A percentile compares a stretch with the other conserved stretches of the same genome.
Evolutionary conservation across 1,140 invertebrate genomes (phyloP).

Genomic region (Drosophila nigrodunni): DNA sequence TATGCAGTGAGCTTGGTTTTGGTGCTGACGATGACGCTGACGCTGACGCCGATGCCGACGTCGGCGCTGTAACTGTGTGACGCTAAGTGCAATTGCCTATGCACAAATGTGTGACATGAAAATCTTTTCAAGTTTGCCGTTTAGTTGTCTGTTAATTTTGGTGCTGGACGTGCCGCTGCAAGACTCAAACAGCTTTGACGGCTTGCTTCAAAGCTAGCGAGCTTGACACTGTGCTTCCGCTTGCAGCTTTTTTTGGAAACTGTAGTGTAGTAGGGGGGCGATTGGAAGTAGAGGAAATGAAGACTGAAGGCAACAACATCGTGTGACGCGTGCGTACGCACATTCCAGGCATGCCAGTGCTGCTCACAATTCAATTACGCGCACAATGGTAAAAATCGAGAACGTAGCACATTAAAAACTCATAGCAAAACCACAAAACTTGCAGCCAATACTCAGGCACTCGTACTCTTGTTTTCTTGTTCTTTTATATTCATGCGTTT

Average conservation of each 20-base stretch:
- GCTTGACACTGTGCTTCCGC: constrained; percentile 74
- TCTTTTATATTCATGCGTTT: constrained; percentile 18
- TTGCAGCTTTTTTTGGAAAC: not conserved
- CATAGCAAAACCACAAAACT: constrained; percentile 50
- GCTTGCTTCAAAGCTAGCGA: constrained; percentile 57
- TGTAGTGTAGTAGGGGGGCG: not conserved
- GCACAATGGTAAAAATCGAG: constrained; percentile 32
- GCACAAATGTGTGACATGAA: constrained; percentile 48
- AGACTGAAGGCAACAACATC: constrained; percentile 3
- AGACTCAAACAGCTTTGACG: constrained; percentile 43
- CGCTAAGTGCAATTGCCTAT: constrained; percentile 70
- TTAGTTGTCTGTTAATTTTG: constrained; percentile 54
- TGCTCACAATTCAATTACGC: constrained; percentile 69
- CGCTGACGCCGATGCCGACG: too few species aligned
- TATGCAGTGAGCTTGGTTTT: not conserved
- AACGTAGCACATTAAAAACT: constrained; percentile 61
- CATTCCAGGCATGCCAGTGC: constrained; percentile 36
- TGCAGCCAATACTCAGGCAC: constrained; percentile 8
- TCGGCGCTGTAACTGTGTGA: constrained; percentile 11
- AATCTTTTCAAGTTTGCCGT: constrained; percentile 71
- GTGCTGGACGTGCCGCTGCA: constrained; percentile 59
- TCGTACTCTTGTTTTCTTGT: constrained; percentile 9
- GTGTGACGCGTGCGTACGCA: constrained; percentile 63
- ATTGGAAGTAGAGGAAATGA: not conserved
- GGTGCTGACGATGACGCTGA: too few species aligned